A percentile compares a stretch with the other conserved stretches of the same genome.
Conservation (phyloP, 2,113 vertebrate species). For the Nematolebias whitei region DNA sequence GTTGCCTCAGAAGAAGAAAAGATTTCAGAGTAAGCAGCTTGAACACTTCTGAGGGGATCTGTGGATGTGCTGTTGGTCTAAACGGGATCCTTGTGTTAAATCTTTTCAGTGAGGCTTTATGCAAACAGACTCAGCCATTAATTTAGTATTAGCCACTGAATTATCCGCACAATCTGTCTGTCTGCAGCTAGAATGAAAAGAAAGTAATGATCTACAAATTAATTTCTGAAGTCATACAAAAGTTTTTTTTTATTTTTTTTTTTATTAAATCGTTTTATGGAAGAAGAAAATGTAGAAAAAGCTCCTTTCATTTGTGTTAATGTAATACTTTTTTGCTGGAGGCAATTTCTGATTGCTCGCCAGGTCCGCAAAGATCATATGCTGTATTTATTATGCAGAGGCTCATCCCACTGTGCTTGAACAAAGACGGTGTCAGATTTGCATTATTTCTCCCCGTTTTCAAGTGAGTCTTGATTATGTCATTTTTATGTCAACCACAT, state of each 20-base stretch:
- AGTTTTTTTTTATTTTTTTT: no score
- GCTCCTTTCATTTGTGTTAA: constrained; percentile 16
- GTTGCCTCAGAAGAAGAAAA: background rate
- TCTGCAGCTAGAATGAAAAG: constrained; percentile 30
- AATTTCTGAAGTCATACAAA: constrained; percentile 39
- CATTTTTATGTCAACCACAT: constrained; percentile 52
- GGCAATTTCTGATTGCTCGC: constrained; percentile 36
- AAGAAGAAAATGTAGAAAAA: background rate
- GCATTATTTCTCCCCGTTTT: constrained; percentile 36
- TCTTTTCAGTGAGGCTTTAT: constrained; percentile 9
- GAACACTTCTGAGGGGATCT: background rate
- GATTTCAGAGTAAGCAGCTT: background rate
- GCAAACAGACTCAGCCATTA: constrained; percentile 23
- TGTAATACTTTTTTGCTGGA: constrained; percentile 20
- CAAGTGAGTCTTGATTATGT: constrained; percentile 64
- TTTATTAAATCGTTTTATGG: constrained; percentile 18
- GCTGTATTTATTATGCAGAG: constrained; percentile 37
- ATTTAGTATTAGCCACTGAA: constrained; percentile 38
- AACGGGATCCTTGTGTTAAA: constrained; percentile 2
- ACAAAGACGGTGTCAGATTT: constrained; percentile 50
- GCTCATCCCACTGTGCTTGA: constrained; percentile 29
- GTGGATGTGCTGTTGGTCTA: constrained; percentile 3
- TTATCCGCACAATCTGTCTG: constrained; percentile 44
- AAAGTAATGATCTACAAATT: constrained; percentile 42
- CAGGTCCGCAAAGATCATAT: constrained; percentile 37